Percentiles rank a stretch among this genome's conserved stretches.
Evolutionary conservation across 92 coral and sea anemone genomes (phyloP).

Genomic region (Palythoa grandiflora): DNA sequence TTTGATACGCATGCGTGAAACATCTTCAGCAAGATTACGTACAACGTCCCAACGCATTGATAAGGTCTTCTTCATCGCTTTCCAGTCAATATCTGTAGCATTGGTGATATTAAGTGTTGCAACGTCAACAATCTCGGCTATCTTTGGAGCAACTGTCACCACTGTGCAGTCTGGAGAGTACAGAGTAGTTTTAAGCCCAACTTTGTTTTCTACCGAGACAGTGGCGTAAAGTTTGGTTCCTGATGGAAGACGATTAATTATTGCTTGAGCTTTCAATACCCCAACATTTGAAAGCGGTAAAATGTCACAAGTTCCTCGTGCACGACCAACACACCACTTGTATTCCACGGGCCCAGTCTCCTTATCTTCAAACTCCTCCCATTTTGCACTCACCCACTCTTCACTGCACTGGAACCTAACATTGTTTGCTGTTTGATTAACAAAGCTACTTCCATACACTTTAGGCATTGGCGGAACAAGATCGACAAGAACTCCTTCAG

Average conservation of each 20-base stretch:
- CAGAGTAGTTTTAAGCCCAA: conserved; percentile 72
- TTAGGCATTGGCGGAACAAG: conserved; percentile 70
- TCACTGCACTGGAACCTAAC: conserved; percentile 76
- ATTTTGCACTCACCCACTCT: conserved; percentile 71
- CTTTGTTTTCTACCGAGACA: conserved; percentile 76
- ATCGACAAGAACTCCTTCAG: conserved; percentile 76
- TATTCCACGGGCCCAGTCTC: conserved; percentile 77
- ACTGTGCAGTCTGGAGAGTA: conserved; percentile 62
- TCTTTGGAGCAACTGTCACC: conserved; percentile 75
- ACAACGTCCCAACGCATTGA: conserved; percentile 81
- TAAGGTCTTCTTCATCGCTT: conserved; percentile 76
- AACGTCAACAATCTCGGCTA: conserved; percentile 69
- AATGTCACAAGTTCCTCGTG: conserved; percentile 75
- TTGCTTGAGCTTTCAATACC: conserved; percentile 63
- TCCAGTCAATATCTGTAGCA: conserved; percentile 85
- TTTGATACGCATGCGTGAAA: conserved; percentile 84
- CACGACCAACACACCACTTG: conserved; percentile 90
- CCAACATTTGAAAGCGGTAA: conserved; percentile 58
- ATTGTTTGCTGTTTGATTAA: conserved; percentile 36
- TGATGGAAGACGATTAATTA: conserved; percentile 59
- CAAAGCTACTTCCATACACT: conserved; percentile 46
- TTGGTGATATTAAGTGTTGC: conserved; percentile 53
- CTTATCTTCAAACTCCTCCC: conserved; percentile 90
- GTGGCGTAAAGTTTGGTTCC: conserved; percentile 78
- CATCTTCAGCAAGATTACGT: conserved; percentile 65